Percentiles rank a stretch among this genome's conserved stretches.
These are phyloP conservation scores for Arvicanthis niloticus DNA, from an alignment of 2,113 vertebrate species.

Conservation along the genomic window DNA sequence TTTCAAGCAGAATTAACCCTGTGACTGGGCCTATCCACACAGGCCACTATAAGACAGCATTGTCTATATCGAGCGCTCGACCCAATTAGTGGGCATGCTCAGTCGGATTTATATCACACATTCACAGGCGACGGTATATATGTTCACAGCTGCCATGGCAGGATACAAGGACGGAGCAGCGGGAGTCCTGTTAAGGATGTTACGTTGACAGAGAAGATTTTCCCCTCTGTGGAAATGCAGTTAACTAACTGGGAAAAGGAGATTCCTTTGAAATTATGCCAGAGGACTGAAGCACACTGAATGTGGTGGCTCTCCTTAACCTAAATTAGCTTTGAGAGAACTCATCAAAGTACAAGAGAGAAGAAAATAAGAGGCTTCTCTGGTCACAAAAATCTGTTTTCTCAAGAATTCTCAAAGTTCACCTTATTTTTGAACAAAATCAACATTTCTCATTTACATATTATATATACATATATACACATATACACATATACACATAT, in stretches of 20 bases:
- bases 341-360: conserved; percentile 55
- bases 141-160: conserved; percentile 85
- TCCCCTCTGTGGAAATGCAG: conserved; percentile 76
- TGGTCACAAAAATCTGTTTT: conserved; percentile 51
- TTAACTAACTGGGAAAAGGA: conserved; percentile 83
- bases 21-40: conserved; percentile 87
- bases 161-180: conserved; percentile 82
- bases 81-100: conserved; percentile 90
- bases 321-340: conserved; percentile 69
- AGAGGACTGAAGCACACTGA: conserved; percentile 69
- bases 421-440: conserved; percentile 26
- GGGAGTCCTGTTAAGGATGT: conserved; percentile 85
- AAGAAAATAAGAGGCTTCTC: conserved; percentile 13
- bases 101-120: conserved; percentile 87
- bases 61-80: conserved; percentile 89
- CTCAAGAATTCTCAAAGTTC: conserved; percentile 52
- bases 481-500: not conserved
- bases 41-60: conserved; percentile 88
- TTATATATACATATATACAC: too few species aligned
- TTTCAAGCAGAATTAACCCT: conserved; percentile 94
- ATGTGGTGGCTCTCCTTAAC: conserved; percentile 73
- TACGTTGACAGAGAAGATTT: conserved; percentile 80
- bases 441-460: not conserved
- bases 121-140: conserved; percentile 85
- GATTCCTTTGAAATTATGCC: conserved; percentile 72